phyloP scores from a whole-genome alignment of 64 coral and sea anemone species.

The Actinia equina region DNA sequence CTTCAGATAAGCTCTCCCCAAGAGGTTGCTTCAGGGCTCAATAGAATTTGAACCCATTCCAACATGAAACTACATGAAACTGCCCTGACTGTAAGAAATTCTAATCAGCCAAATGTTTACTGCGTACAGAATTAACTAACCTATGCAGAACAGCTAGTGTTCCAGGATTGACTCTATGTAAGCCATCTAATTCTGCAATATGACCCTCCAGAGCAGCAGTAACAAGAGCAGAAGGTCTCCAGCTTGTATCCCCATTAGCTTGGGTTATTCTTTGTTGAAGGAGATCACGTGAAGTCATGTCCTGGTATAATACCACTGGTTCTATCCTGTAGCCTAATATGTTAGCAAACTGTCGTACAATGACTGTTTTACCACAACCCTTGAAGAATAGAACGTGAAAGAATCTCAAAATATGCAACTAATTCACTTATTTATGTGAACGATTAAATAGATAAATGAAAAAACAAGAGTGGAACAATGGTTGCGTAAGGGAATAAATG shows the following conservation, averaged over 20 bases:
- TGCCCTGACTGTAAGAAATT: too few species aligned
- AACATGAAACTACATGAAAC: not conserved
- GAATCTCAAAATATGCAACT: too few species aligned
- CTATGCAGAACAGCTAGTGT: constrained; percentile 89
- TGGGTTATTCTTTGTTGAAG: constrained; percentile 90
- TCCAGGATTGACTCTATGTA: constrained; percentile 91
- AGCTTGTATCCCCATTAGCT: constrained; percentile 87
- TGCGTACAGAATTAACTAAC: not conserved
- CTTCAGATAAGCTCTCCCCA: too few species aligned
- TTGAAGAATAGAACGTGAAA: not conserved
- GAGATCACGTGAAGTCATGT: constrained; percentile 94
- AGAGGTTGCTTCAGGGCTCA: too few species aligned
- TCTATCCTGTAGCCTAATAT: constrained; percentile 91
- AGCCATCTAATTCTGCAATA: constrained; percentile 85
- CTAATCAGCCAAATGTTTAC: not conserved
- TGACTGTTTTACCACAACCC: constrained; percentile 92
- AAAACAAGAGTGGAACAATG: not conserved
- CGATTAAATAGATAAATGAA: not conserved
- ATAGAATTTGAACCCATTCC: too few species aligned
- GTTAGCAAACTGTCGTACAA: constrained; percentile 90
- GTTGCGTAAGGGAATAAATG: too few species aligned
- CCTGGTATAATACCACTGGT: constrained; percentile 93
- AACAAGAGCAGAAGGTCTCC: constrained; percentile 87
- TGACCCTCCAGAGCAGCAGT: constrained; percentile 69
- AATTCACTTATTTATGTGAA: not conserved